Conservation (phyloP, 2,888 invertebrate species). For the Synanthedon andrenaeformis region DNA sequence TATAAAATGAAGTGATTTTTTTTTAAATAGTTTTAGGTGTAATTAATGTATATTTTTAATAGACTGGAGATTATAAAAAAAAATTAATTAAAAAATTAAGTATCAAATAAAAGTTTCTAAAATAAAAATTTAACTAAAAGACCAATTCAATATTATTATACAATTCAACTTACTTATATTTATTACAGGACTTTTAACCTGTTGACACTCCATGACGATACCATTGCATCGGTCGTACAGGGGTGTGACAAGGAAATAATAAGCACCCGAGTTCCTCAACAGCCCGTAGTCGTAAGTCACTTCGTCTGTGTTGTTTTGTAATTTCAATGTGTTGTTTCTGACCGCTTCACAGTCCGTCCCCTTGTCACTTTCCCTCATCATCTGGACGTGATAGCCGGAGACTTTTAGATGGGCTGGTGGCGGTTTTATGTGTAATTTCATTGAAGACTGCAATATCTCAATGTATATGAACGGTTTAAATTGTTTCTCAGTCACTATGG, state of each 20-base stretch:
- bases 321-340: constrained; percentile 14
- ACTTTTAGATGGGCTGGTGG: constrained; percentile 42
- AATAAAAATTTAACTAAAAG: too few relatives aligned
- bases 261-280: constrained; percentile 36
- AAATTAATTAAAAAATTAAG: too few relatives aligned
- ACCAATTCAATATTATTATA: too few relatives aligned
- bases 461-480: constrained; percentile 62
- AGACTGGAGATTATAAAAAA: too few relatives aligned
- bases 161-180: constrained; percentile 41
- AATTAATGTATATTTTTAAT: too few relatives aligned
- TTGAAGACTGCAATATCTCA: constrained; percentile 38
- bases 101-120: too few relatives aligned
- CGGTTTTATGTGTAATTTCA: constrained; percentile 47
- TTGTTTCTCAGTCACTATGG: constrained; percentile 32
- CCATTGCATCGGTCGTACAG: constrained; percentile 30
- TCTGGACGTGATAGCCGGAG: constrained; percentile 31
- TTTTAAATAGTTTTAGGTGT: too few relatives aligned
- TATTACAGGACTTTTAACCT: constrained; percentile 46
- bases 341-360: constrained; percentile 17
- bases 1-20: too few relatives aligned
- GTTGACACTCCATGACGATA: constrained; percentile 22
- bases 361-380: constrained; percentile 30
- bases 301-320: constrained; percentile 34
- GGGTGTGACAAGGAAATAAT: constrained; percentile 46
- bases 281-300: constrained; percentile 41